phyloP scores from a whole-genome alignment of 2,888 invertebrate genomes.

The Laspeyria flexula region DNA sequence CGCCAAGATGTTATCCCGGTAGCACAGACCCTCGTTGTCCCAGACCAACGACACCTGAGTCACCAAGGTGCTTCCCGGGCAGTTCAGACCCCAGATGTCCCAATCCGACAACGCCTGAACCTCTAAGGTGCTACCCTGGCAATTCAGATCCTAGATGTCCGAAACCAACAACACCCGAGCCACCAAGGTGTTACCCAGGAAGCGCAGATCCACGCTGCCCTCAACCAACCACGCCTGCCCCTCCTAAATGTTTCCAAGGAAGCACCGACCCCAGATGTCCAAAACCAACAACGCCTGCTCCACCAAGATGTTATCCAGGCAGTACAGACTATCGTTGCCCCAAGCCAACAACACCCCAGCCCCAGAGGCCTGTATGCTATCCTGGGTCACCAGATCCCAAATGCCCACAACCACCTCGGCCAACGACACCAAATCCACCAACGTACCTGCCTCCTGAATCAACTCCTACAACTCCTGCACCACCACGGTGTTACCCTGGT shows the following conservation, averaged over 20 bases:
- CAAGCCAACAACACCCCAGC: slow-evolving; percentile 44
- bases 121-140: slow-evolving; percentile 30
- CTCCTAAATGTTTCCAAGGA: slow-evolving; percentile 47
- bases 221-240: slow-evolving; percentile 6
- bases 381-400: too few species aligned
- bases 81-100: slow-evolving; percentile 52
- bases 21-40: slow-evolving; percentile 51
- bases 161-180: slow-evolving; percentile 43
- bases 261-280: slow-evolving; percentile 48
- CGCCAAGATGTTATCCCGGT: slow-evolving; percentile 38
- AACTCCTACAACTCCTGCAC: slow-evolving; percentile 6
- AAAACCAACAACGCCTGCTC: slow-evolving; percentile 31
- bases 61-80: slow-evolving; percentile 48
- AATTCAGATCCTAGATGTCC: slow-evolving; percentile 56
- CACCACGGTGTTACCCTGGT: slow-evolving; percentile 44
- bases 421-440: neutral
- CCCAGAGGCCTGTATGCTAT: too few species aligned
- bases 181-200: slow-evolving; percentile 30
- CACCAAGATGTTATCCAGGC: slow-evolving; percentile 46
- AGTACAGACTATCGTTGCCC: slow-evolving; percentile 54
- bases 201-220: slow-evolving; percentile 13
- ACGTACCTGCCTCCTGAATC: neutral
- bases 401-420: too few species aligned
- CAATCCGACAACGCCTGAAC: slow-evolving; percentile 34
- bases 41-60: slow-evolving; percentile 38